Evolutionary conservation across 2,888 invertebrate species (phyloP), one percentile per base, ranked within the genome.

Genomic region (Aphidoletes aphidimyza): DNA sequence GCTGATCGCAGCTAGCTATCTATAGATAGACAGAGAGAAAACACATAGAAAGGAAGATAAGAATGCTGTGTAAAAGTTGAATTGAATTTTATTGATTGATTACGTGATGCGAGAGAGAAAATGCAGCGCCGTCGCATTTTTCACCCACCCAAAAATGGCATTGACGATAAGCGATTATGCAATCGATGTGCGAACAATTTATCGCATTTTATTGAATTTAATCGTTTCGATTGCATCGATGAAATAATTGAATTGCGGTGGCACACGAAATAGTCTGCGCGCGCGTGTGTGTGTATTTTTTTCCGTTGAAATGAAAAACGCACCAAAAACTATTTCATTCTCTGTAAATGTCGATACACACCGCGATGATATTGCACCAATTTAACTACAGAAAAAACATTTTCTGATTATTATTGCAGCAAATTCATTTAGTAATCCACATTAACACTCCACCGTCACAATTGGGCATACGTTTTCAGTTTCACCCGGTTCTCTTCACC

Each of bases 51-150:
- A 3, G 2, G 54, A 9, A 22, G 22, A 39, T 8, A 39, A 39
- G 39, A 39, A 11, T 39, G 39, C 39, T 39, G 39, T 39, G 39
- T 54, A 54, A 30, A 34, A 54, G 6, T 69, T 26, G 30, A 30
- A 69, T 69, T 69, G 30, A 34, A 69, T 69, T n/a, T 34, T 34
- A 69, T 69, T 69, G 69, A 69, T 69, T 69, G 69, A 69, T 69
- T 69, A 34, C 69, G 17, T 30, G 69, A 69, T 69, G 69, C 6
- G 14, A 42, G 8, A 42, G 6, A 42, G 14, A 69, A 30, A 69
- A 14, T 14, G 34, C n/a, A 8, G 34, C 69, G 14, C 14, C 14
- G 54, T 2, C 17, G 54, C 54, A 54, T n/a, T 22, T 54, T 22
- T n/a, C n/a, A n/a, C n/a, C n/a, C n/a, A n/a, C n/a, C n/a, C n/a